Percentiles rank a stretch among this genome's conserved stretches.
Conservation (phyloP, 2,797 vertebrate genomes). For the Rachycentron canadum region DNA sequence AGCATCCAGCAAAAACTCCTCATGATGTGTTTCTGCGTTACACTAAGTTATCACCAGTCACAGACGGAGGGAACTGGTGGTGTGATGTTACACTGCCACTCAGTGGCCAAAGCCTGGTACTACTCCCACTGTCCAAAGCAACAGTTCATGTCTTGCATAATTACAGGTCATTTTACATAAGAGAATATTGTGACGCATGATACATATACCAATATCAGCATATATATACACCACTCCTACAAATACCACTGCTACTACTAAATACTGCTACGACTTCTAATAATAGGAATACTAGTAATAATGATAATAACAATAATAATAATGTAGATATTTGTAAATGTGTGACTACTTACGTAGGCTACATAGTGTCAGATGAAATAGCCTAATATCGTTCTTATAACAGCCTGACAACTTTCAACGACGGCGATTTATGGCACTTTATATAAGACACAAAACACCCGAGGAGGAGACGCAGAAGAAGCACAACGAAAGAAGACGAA, state of each 20-base stretch:
- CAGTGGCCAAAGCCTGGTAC: constrained; percentile 6
- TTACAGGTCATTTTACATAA: constrained; percentile 69
- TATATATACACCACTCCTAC: background rate
- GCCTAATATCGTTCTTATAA: no score
- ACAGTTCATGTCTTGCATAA: constrained; percentile 67
- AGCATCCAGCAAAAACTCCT: background rate
- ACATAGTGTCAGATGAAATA: no score
- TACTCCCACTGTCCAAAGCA: background rate
- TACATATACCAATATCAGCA: no score
- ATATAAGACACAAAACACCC: no score
- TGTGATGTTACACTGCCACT: constrained; percentile 47
- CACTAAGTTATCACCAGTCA: background rate
- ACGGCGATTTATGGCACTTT: no score
- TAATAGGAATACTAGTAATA: no score
- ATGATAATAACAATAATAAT: no score
- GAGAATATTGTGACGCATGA: constrained; percentile 59
- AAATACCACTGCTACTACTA: background rate
- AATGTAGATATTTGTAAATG: no score
- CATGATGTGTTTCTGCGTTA: background rate
- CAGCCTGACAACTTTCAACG: no score
- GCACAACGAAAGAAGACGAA: background rate
- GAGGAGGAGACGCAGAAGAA: background rate
- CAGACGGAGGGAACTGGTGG: background rate
- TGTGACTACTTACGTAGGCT: no score
- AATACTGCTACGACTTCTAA: background rate